phyloP scores from a whole-genome alignment of 2,888 invertebrate genomes.

The Drosophila paramelanica region DNA sequence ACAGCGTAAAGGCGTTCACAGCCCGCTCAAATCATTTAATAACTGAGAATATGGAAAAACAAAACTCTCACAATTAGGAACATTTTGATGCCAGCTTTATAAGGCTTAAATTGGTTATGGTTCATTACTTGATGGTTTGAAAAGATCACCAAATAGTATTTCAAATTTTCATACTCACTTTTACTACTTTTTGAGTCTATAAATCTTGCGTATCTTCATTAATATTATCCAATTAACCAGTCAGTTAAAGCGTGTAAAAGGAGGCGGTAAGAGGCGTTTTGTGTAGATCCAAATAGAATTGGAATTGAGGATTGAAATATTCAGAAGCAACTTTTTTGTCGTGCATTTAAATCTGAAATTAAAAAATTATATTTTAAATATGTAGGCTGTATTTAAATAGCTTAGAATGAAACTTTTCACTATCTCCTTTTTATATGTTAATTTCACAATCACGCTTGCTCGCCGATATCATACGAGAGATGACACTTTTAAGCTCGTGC shows the following conservation, averaged over 20 bases:
- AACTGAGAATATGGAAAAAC: constrained; percentile 29
- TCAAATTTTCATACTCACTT: neutral
- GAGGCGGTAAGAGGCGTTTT: neutral
- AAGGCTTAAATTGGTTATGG: constrained; percentile 5
- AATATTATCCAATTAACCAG: constrained; percentile 8
- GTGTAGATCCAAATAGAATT: neutral
- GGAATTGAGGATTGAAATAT: neutral
- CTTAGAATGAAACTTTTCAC: no score
- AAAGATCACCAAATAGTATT: constrained; percentile 21
- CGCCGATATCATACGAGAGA: no score
- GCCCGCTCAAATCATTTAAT: constrained; percentile 23
- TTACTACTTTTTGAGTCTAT: constrained; percentile 3
- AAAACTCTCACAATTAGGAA: constrained; percentile 30
- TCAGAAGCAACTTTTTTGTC: no score
- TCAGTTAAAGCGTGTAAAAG: neutral
- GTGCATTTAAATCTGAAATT: no score
- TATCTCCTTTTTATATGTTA: no score
- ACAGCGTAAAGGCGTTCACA: constrained; percentile 32
- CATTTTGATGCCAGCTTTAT: neutral
- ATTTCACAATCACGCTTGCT: no score
- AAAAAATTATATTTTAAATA: no score
- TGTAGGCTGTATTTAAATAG: no score
- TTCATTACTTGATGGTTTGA: constrained; percentile 28
- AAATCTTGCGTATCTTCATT: constrained; percentile 19
- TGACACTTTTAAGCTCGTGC: no score